Percentiles rank a stretch among this genome's conserved stretches.
Evolutionary conservation across 2,113 vertebrate genomes (phyloP).

Genomic region (Thermophis baileyi): DNA sequence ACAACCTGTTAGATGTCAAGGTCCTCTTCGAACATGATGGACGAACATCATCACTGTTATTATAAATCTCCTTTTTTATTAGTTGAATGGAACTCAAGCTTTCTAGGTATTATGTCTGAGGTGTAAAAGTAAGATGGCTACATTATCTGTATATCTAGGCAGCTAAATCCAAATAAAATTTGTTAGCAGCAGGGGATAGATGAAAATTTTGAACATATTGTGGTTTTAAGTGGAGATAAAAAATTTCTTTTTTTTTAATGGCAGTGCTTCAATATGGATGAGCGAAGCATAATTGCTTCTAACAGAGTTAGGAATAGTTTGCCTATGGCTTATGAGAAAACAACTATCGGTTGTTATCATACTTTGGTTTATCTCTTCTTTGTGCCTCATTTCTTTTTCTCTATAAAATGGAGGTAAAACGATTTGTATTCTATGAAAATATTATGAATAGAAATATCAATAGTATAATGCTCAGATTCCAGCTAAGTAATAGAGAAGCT

Average conservation of each 20-base stretch:
- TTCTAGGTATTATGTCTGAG: background rate
- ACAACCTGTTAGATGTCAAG: too few species aligned
- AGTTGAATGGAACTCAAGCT: background rate
- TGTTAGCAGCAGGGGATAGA: constrained; percentile 7
- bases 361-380: background rate
- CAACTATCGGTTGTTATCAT: background rate
- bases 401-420: background rate
- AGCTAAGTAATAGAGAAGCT: background rate
- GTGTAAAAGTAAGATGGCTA: background rate
- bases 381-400: background rate
- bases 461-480: background rate
- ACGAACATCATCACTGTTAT: too few species aligned
- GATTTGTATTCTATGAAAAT: background rate
- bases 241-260: constrained; percentile 45
- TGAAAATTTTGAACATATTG: constrained; percentile 47
- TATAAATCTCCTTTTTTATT: background rate
- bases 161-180: background rate
- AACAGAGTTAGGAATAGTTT: background rate
- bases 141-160: background rate
- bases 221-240: constrained; percentile 52
- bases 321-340: background rate
- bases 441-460: background rate
- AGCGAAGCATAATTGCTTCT: constrained; percentile 44
- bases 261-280: constrained; percentile 33
- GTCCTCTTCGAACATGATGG: too few species aligned